phyloP scores from a whole-genome alignment of 2,888 invertebrate species.

The Herminia tarsipennalis region DNA sequence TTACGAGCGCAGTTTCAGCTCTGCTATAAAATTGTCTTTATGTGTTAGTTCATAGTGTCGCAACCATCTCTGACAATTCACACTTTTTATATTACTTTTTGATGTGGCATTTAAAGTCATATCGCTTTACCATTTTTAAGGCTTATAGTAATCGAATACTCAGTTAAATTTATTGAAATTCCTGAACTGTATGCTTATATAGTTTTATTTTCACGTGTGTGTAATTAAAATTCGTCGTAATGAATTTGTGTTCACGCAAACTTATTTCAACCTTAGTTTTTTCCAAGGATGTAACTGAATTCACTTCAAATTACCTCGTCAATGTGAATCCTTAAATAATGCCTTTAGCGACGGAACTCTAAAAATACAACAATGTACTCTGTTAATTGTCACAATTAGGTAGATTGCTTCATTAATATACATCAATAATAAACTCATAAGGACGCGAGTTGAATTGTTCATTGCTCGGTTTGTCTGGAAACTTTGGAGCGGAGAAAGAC shows the following conservation, averaged over 20 bases:
- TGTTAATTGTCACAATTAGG: constrained; percentile 6
- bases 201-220: no score
- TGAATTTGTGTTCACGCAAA: no score
- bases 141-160: background rate
- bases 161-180: no score
- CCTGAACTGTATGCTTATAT: no score
- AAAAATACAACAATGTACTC: background rate
- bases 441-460: constrained; percentile 47
- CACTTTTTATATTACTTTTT: constrained; percentile 54
- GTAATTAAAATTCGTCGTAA: no score
- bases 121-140: constrained; percentile 6
- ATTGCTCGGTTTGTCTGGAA: constrained; percentile 57
- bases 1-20: constrained; percentile 61
- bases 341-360: background rate
- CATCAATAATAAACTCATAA: constrained; percentile 40
- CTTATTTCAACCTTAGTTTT: no score
- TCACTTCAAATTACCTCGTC: no score
- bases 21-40: constrained; percentile 64
- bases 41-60: constrained; percentile 58
- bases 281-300: no score
- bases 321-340: no score
- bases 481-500: constrained; percentile 65
- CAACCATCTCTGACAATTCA: constrained; percentile 58
- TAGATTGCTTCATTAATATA: constrained; percentile 25
- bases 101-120: constrained; percentile 23